Conservation (phyloP, 2,113 vertebrate genomes). For the Scomber scombrus region DNA sequence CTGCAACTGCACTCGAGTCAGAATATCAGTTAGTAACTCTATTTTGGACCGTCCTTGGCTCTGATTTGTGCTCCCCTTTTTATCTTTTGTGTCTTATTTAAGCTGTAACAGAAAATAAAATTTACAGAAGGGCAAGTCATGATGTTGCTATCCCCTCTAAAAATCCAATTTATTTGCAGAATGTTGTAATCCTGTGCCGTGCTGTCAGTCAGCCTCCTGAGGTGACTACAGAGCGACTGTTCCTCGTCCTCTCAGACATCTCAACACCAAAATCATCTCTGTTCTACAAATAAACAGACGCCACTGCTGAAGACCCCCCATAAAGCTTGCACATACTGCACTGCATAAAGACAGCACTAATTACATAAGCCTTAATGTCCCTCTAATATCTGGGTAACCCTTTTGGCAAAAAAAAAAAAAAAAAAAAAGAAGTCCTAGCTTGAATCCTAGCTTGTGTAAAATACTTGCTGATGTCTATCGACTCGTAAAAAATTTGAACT, state of each 20-base stretch:
- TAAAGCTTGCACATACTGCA: too few relatives aligned
- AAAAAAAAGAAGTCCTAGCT: too few relatives aligned
- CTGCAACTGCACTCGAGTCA: slow-evolving; percentile 6
- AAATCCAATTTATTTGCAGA: slow-evolving; percentile 5
- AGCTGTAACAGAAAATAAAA: background rate
- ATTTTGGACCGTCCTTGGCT: slow-evolving; percentile 27
- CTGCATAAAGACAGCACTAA: slow-evolving; percentile 1
- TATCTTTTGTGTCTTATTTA: slow-evolving; percentile 15
- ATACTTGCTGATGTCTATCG: background rate
- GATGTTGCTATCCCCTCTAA: slow-evolving; percentile 7
- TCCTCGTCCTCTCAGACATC: background rate
- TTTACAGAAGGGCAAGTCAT: background rate
- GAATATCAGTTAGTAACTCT: background rate
- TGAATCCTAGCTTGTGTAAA: slow-evolving; percentile 3
- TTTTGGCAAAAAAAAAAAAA: background rate
- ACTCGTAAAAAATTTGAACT: background rate
- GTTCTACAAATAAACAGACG: background rate
- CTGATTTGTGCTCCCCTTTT: slow-evolving; percentile 56
- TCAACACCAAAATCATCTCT: background rate
- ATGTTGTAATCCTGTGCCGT: slow-evolving; percentile 1
- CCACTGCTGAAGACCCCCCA: background rate
- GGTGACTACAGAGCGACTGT: background rate
- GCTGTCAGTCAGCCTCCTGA: background rate
- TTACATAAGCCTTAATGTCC: background rate
- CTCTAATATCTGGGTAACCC: background rate